A percentile compares a stretch with the other conserved stretches of the same genome.
Conservation (phyloP, 2,888 invertebrate genomes). For the Xestia ashworthii region DNA sequence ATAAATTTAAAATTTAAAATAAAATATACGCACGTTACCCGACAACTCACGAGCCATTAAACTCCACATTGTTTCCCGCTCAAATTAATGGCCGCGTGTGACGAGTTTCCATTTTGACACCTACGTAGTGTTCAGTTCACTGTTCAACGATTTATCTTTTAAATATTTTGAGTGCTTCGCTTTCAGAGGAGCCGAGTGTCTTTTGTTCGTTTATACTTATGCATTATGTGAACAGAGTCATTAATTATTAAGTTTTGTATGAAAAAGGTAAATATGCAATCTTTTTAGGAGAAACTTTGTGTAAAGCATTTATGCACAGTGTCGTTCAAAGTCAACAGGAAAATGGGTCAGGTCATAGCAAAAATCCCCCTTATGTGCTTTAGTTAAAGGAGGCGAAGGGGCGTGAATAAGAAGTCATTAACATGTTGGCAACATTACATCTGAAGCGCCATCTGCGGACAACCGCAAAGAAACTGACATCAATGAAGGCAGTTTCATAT, state of each 20-base stretch:
- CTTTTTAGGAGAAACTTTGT: neutral
- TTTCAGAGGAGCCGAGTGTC: neutral
- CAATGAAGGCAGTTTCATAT: no score
- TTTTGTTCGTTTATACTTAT: slow-evolving; percentile 23
- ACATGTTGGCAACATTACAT: no score
- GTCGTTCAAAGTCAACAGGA: neutral
- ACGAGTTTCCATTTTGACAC: slow-evolving; percentile 55
- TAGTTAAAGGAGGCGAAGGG: neutral
- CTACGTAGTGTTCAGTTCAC: slow-evolving; percentile 33
- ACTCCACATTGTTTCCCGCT: slow-evolving; percentile 57
- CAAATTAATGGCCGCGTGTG: slow-evolving; percentile 64
- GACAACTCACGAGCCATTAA: slow-evolving; percentile 57
- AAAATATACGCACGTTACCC: slow-evolving; percentile 30
- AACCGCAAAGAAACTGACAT: no score
- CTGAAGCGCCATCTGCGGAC: no score
- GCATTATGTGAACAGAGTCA: neutral
- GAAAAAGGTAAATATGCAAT: neutral
- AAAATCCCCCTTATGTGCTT: neutral
- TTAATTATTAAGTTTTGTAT: slow-evolving; percentile 11
- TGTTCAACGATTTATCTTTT: slow-evolving; percentile 50
- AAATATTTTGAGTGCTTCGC: slow-evolving; percentile 39
- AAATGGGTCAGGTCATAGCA: neutral
- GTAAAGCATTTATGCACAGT: neutral
- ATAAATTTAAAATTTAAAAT: slow-evolving; percentile 25
- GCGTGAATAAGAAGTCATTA: neutral